Evolutionary conservation across 2,888 invertebrate genomes (phyloP).

Genomic region (Agonopterix subpropinquella): DNA sequence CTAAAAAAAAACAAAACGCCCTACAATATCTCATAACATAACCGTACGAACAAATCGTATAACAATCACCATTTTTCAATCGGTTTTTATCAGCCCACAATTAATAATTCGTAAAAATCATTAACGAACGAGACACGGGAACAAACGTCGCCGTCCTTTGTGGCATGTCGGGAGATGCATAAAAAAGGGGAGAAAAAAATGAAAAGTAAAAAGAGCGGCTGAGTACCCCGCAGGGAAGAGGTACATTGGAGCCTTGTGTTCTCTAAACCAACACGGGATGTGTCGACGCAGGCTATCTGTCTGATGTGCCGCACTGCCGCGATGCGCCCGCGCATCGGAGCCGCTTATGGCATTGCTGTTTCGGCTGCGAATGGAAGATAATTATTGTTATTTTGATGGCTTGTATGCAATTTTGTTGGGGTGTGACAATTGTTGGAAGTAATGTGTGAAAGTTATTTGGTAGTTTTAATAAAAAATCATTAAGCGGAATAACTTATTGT

Average conservation of each 20-base stretch:
- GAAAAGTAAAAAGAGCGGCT: constrained; percentile 34
- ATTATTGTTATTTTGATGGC: no score
- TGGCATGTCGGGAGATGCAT: constrained; percentile 48
- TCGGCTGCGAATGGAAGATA: background rate
- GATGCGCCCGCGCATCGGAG: no score
- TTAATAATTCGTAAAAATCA: constrained; percentile 75
- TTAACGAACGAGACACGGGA: constrained; percentile 69
- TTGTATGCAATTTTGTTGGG: no score
- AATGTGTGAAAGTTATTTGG: no score
- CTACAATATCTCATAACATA: constrained; percentile 7
- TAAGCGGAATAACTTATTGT: no score
- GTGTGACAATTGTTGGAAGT: no score
- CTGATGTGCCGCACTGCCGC: constrained; percentile 26
- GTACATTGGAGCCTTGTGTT: constrained; percentile 29
- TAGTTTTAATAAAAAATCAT: no score
- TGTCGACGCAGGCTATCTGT: constrained; percentile 46
- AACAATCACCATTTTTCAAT: constrained; percentile 65
- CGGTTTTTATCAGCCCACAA: constrained; percentile 61
- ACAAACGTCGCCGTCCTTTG: constrained; percentile 72
- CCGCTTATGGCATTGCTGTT: constrained; percentile 5
- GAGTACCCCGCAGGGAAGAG: constrained; percentile 50
- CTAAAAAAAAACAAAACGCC: constrained; percentile 1
- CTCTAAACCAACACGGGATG: constrained; percentile 64
- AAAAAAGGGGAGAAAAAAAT: constrained; percentile 40
- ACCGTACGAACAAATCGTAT: constrained; percentile 36